Evolutionary conservation across 2,113 vertebrate genomes (phyloP), one percentile per base, ranked within the genome.

Genomic region (Platanista minor): DNA sequence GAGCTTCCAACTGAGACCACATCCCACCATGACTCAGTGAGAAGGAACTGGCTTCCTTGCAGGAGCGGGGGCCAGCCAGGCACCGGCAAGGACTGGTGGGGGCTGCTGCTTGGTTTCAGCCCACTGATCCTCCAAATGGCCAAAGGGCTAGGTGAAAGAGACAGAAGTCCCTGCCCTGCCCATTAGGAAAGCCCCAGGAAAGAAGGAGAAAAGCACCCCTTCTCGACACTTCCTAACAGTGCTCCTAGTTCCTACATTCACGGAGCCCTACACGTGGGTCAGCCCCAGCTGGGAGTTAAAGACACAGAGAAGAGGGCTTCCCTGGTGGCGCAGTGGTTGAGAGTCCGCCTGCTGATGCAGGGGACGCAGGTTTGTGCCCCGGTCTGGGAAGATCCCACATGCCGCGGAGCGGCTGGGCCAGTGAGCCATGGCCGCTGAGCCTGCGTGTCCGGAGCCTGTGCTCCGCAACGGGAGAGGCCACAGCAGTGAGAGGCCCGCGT

Each of bases 211-310:
- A 59, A 72, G 10, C 0, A 2, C 5, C 2, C 2, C 57, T 71
- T 85, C n/a, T 31, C 0, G 0, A 9, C 9, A 14, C 7, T 8
- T 64, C 13, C 36, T 6, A 8, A 33, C n/a, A 3, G 31, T 7
- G 5, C 13, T 46, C 72, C 54, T 33, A 31, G 31, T 1, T 54
- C 6, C 25, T 25, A 80, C 6, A 31, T 15, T 49, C 17, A 8
- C 11, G 57, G n/a, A 36, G 6, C 27, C 23, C 31, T 43, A 21
- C 27, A 27, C 21, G 2, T 3, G 18, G 49, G 36, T 54, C 59
- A 17, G 62, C 17, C 18, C 46, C 81, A 36, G 39, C n/a, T 33
- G 33, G 11, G 41, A 66, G 33, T 5, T 54, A 84, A 39, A 75
- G 71, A 25, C 25, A 14, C 54, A 3, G 52, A 31, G 6, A 43